Evolutionary conservation across 1,140 invertebrate species (phyloP).

Genomic region (Drosophila azteca): DNA sequence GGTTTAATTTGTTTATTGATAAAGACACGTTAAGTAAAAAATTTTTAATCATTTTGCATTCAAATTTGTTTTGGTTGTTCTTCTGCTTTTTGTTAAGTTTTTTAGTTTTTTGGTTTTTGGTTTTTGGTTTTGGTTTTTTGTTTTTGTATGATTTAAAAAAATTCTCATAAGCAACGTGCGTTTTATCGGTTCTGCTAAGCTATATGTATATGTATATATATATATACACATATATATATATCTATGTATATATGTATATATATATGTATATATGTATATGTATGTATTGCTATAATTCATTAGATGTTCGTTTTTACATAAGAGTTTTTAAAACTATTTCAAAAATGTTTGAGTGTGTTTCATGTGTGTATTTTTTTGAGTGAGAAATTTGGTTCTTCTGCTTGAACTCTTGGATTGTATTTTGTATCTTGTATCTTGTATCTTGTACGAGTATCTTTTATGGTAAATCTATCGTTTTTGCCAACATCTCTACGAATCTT

Average conservation of each 20-base stretch:
- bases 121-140: constrained; percentile 48
- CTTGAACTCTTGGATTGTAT: constrained; percentile 38
- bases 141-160: constrained; percentile 73
- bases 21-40: constrained; percentile 82
- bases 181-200: constrained; percentile 77
- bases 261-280: constrained; percentile 39
- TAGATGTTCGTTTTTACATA: constrained; percentile 64
- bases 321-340: constrained; percentile 73
- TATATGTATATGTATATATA: constrained; percentile 61
- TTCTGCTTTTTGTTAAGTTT: constrained; percentile 45
- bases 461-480: constrained; percentile 39
- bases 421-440: constrained; percentile 22
- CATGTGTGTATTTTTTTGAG: constrained; percentile 20
- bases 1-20: constrained; percentile 80
- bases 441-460: constrained; percentile 2
- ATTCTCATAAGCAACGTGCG: constrained; percentile 80
- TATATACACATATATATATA: constrained; percentile 37
- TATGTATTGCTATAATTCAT: constrained; percentile 64
- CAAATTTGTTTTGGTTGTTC: constrained; percentile 50
- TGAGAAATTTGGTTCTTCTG: constrained; percentile 43
- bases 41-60: constrained; percentile 74
- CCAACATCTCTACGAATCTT: constrained; percentile 18
- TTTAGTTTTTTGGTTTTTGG: constrained; percentile 29
- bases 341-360: constrained; percentile 60
- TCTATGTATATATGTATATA: constrained; percentile 32